Conservation (phyloP, 2,797 vertebrate genomes). For the Esox lucius region DNA sequence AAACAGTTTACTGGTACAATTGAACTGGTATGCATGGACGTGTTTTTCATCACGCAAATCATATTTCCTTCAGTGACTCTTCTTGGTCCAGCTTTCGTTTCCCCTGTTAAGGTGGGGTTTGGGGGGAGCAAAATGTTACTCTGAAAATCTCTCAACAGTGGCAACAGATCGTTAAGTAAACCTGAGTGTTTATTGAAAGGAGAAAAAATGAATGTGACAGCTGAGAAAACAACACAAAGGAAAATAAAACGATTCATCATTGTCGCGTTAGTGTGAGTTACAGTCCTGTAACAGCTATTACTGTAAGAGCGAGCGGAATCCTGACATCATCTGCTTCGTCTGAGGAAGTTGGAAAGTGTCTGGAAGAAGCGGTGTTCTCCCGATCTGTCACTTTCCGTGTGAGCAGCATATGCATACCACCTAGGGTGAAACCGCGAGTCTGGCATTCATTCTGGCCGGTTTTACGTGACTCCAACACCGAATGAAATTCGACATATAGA, state of each 20-base stretch:
- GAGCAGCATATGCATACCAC: conserved; percentile 16
- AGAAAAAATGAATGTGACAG: neutral
- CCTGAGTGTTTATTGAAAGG: neutral
- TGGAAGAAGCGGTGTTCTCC: neutral
- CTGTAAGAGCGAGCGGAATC: neutral
- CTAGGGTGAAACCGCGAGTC: conserved; percentile 8
- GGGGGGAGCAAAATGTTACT: neutral
- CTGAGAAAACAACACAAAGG: neutral
- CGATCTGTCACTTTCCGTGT: neutral
- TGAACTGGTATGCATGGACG: neutral
- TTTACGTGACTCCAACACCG: neutral
- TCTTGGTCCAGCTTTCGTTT: neutral
- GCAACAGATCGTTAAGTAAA: neutral
- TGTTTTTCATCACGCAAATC: neutral
- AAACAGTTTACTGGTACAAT: too few species aligned
- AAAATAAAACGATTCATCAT: neutral
- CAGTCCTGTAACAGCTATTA: neutral
- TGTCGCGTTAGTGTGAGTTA: neutral
- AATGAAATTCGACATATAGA: too few species aligned
- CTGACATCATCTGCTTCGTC: neutral
- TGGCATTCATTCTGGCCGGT: neutral
- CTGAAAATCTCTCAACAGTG: neutral
- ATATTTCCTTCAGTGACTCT: neutral
- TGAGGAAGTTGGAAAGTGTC: neutral
- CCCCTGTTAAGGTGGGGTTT: neutral